Percentiles rank a stretch among this genome's conserved stretches.
These are phyloP conservation scores for Metellina segmentata DNA, from an alignment of 2,888 invertebrate species.

Conservation along the genomic window DNA sequence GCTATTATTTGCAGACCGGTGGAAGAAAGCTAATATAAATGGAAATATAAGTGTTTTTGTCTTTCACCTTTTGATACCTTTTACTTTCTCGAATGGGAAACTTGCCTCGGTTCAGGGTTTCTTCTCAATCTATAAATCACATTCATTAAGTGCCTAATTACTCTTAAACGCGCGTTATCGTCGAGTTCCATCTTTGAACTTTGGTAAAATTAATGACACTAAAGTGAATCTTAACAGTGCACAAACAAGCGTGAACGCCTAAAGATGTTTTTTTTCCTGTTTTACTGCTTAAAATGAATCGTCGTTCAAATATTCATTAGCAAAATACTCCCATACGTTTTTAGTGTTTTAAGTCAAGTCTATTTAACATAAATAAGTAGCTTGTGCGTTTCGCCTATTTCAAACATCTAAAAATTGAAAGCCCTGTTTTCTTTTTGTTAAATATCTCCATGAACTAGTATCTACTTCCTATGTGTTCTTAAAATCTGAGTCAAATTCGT, in stretches of 20 bases:
- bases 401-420: too few species aligned
- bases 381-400: too few species aligned
- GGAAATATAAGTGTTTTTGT: slow-evolving; percentile 36
- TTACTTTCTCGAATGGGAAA: slow-evolving; percentile 5
- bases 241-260: neutral
- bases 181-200: neutral
- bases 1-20: slow-evolving; percentile 27
- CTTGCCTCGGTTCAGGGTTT: slow-evolving; percentile 21
- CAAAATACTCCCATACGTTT: too few species aligned
- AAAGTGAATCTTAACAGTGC: neutral
- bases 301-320: too few species aligned
- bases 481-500: too few species aligned
- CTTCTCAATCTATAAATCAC: slow-evolving; percentile 27
- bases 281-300: too few species aligned
- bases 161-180: neutral
- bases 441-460: too few species aligned
- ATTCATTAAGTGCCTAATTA: slow-evolving; percentile 24
- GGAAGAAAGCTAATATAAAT: slow-evolving; percentile 48
- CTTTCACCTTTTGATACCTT: slow-evolving; percentile 30
- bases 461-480: too few species aligned
- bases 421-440: too few species aligned
- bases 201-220: neutral
- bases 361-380: too few species aligned
- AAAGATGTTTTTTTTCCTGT: too few species aligned
- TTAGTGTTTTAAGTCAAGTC: too few species aligned